These are phyloP conservation scores for Holothuria glaberrima DNA, from an alignment of 35 echinoderm and acorn worm genomes.

Conservation along the genomic window DNA sequence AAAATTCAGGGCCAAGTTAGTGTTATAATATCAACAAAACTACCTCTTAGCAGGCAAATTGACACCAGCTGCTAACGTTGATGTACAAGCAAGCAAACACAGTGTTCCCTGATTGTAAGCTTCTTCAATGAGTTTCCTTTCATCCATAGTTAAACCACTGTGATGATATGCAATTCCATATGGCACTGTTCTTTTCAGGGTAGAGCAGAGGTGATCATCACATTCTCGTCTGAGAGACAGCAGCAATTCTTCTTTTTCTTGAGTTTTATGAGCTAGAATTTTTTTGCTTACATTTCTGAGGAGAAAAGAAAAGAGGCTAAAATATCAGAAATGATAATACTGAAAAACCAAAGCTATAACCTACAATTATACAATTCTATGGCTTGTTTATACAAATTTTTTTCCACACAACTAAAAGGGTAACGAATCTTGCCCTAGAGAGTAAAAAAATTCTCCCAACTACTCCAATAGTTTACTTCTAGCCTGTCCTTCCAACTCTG, in stretches of 20 bases:
- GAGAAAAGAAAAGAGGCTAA: not conserved
- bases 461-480: no score
- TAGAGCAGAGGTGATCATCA: slow-evolving; percentile 86
- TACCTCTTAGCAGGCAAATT: slow-evolving; percentile 92
- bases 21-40: no score
- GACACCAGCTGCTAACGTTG: slow-evolving; percentile 90
- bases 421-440: no score
- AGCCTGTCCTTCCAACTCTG: no score
- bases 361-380: no score
- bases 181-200: slow-evolving; percentile 81
- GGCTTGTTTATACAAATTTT: no score
- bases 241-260: slow-evolving; percentile 82
- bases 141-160: slow-evolving; percentile 92
- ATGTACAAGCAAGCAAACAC: slow-evolving; percentile 84
- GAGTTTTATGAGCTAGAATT: slow-evolving; percentile 72
- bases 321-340: no score
- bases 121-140: slow-evolving; percentile 93
- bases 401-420: no score
- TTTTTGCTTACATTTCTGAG: slow-evolving; percentile 69
- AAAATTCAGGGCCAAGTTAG: no score
- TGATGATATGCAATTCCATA: slow-evolving; percentile 91
- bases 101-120: slow-evolving; percentile 87
- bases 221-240: slow-evolving; percentile 73
- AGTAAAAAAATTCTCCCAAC: no score
- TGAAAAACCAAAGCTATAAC: no score